phyloP scores from a whole-genome alignment of 2,797 vertebrate genomes.

The Taenioides sp. region DNA sequence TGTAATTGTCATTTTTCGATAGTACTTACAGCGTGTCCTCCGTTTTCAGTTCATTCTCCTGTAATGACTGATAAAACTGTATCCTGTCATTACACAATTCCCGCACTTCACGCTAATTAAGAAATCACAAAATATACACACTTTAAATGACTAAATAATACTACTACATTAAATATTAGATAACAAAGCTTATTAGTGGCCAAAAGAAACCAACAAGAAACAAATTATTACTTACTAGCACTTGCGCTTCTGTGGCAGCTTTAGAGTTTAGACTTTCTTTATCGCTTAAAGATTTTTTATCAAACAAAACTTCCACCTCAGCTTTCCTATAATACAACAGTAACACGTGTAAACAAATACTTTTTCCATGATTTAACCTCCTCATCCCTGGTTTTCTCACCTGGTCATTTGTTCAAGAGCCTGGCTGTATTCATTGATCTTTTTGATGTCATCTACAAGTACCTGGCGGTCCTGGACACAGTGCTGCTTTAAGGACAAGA shows the following conservation, averaged over 20 bases:
- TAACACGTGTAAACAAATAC: not conserved
- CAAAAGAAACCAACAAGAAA: not conserved
- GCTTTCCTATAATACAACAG: conserved; percentile 68
- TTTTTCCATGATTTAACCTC: not conserved
- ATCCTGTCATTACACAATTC: conserved; percentile 74
- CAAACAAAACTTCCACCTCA: conserved; percentile 72
- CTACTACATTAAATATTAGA: not conserved
- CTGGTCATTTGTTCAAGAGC: conserved; percentile 67
- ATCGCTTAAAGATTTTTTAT: conserved; percentile 35
- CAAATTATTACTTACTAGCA: conserved; percentile 68
- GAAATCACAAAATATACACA: conserved; percentile 7
- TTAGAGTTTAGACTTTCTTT: conserved; percentile 37
- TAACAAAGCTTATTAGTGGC: no score
- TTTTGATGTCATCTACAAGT: conserved; percentile 53
- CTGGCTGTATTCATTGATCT: conserved; percentile 59
- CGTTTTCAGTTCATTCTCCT: conserved; percentile 67
- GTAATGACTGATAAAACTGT: conserved; percentile 77
- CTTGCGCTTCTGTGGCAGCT: conserved; percentile 67
- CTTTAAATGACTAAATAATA: not conserved
- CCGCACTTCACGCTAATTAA: conserved; percentile 72
- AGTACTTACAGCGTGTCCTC: conserved; percentile 55
- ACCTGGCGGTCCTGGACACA: conserved; percentile 44
- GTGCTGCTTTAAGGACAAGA: conserved; percentile 69
- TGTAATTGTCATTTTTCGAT: not conserved
- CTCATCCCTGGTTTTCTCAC: conserved; percentile 37